phyloP scores from a whole-genome alignment of 2,113 vertebrate species.

The cattle (Bos taurus) region ARS-UCD2.0 NC_037345.1:10192001-10192500 shows the following conservation, averaged over 20 bases:
- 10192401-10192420: conserved; percentile 15
- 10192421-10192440: not conserved
- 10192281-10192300: not conserved
- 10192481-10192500: not conserved
- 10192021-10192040: not conserved
- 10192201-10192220: not conserved
- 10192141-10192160: not conserved
- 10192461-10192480: not conserved
- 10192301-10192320: not conserved
- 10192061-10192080: not conserved
- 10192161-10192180: not conserved
- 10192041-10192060: not conserved
- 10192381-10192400: not conserved
- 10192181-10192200: not conserved
- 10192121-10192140: not conserved
- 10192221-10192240: not conserved
- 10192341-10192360: conserved; percentile 11
- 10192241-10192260: not conserved
- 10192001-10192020: not conserved
- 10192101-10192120: not conserved
- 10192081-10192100: not conserved
- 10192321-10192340: not conserved
- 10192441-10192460: not conserved
- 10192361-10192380: not conserved
- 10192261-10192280: not conserved